Evolutionary conservation across 2,797 vertebrate species (phyloP), one percentile per base, ranked within the genome.

Genomic region (Percopsis omiscomaycus): DNA sequence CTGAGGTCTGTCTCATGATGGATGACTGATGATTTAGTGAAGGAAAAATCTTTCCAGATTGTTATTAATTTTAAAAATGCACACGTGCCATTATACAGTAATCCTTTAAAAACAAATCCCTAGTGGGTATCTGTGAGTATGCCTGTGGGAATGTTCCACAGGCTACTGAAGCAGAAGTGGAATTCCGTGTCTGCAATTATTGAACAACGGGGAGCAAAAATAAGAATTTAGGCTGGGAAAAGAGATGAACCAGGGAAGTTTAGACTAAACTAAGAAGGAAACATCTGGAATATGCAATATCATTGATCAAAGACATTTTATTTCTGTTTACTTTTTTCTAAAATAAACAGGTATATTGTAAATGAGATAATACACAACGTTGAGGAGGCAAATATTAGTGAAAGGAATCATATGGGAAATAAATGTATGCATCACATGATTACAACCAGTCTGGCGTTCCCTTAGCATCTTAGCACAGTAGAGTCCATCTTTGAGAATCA

Each of bases 281-380:
- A 79, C 48, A 75, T 69, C 28, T 46, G 46, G 80, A 64, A 58
- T 68, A 78, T 28, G 68, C 83, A 59, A 70, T 72, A 42, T 11
- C 65, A 59, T 60, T 64, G 9, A 48, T 62, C 56, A 4, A 28
- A 13, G 14, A 5, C 57, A 59, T 80, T 66, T 75, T 78, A 81
- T 82, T 73, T 83, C 75, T 86, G 87, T 91, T 91, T 90, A 83
- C 87, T 91, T 89, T 87, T 90, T 90, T 92, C 85, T 88, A 88
- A 91, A 89, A 89, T 84, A 86, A 88, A 89, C 86, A 89, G 54
- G 79, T 5, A 85, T 82, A 83, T 77, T 82, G 86, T 87, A 81
- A 87, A 89, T 89, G 80, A 88, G 86, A 89, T 86, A 74, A 86
- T 90, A 90, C 85, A 90, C 86, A 83, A 77, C 74, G 78, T 74